phyloP scores from a whole-genome alignment of 1,140 invertebrate genomes.

The Hetaerina americana region DNA sequence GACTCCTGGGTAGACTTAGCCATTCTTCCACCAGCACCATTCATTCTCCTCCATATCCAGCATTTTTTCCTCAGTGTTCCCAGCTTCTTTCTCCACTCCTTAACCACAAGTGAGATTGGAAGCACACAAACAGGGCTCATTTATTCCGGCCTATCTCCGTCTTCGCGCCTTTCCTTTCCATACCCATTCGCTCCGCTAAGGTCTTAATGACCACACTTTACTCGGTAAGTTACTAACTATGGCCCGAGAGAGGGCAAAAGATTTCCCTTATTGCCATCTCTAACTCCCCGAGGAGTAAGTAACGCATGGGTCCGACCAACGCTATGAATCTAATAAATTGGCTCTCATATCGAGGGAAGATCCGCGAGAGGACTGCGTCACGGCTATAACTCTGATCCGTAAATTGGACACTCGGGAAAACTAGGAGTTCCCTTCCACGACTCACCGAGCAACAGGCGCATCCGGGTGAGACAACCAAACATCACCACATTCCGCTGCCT shows the following conservation, averaged over 20 bases:
- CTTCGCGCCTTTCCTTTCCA: background rate
- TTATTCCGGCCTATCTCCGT: background rate
- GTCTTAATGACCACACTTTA: background rate
- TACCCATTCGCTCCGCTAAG: background rate
- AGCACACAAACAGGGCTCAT: background rate
- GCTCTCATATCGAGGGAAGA: background rate
- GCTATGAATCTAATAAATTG: background rate
- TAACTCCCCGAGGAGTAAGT: background rate
- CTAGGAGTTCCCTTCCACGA: too few relatives aligned
- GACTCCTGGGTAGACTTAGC: background rate
- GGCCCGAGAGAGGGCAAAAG: background rate
- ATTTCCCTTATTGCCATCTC: too few relatives aligned
- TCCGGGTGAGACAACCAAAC: too few relatives aligned
- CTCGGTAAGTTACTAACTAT: background rate
- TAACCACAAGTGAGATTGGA: background rate
- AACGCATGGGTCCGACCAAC: background rate
- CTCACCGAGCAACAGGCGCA: too few relatives aligned
- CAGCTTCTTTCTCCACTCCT: too few relatives aligned
- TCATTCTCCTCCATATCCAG: background rate
- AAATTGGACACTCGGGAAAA: too few relatives aligned
- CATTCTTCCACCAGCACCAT: background rate
- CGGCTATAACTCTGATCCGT: too few relatives aligned
- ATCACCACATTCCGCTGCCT: too few relatives aligned
- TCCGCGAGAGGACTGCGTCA: background rate
- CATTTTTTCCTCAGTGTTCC: too few relatives aligned